Base-by-base conservation (phyloP, 2,888 invertebrate genomes). In the Drosophila anomalata region DNA sequence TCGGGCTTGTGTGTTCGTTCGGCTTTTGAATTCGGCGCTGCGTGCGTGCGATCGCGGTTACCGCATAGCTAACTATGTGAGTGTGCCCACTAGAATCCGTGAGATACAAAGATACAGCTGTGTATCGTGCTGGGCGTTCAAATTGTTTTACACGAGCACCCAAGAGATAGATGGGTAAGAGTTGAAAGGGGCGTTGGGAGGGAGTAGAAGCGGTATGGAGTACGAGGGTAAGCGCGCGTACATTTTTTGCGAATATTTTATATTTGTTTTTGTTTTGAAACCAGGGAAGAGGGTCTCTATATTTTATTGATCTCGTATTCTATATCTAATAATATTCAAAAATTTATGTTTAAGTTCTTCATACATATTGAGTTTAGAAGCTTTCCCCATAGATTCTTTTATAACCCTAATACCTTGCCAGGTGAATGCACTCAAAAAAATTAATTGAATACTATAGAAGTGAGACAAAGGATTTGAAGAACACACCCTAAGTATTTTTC, bases 41-140 rank as follows among this genome's bases (percentile, higher is more conserved):
- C 73, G 51, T 81, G 86, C 82, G 85, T 85, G 71, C 80, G 78
- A 77, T 83, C 75, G 61, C 36, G 54, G 66, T 73, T 66, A 73
- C 73, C 48, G 66, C 65, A 74, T 75, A 51, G 31, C 57, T 39
- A 26, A 33, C 20, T 57, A 52, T 53, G 52, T 36, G 47, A 69
- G 54, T 73, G 50, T 72, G 63, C 42, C 47, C 22, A 39, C 47
- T 31, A 71, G 60, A 65, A 67, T 78, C 65, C 73, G 62, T 59
- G 72, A 78, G 73, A 74, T 54, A 58, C 77, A 76, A 20, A 20
- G 44, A 44, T 22, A 44, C 44, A 44, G 44, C 44, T 70, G 67
- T 76, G 82, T 72, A 71, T 72, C 67, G 74, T 71, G 68, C 71
- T 70, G 63, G 79, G 73, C 66, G 66, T 71, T 71, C 41, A 63